Evolutionary conservation across 2,888 invertebrate species (phyloP), one percentile per base, ranked within the genome.

Genomic region (Amitus sp.): DNA sequence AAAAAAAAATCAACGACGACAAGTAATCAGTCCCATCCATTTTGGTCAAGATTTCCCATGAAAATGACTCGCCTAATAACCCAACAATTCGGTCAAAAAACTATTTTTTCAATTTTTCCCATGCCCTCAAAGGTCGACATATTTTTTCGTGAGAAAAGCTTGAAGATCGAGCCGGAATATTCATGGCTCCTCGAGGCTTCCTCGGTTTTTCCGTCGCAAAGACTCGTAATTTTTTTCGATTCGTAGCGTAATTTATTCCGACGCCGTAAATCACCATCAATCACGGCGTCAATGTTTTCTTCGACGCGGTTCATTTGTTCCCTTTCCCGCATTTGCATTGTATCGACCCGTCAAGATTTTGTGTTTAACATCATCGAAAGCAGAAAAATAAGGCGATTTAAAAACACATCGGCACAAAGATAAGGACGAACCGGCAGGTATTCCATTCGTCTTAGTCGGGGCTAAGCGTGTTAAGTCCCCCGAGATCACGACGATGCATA

Each of bases 401-500:
- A 66, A 69, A 71, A 72, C 72, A 72, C 69, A 70, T 72, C 62
- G 54, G 55, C 52, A 56, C 60, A 60, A 57, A 64, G 64, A 64
- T 64, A 64, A 64, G 60, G 50, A 60, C 63, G 67, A 66, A 58
- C 64, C 65, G 52, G 63, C 47, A 58, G 65, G 59, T 68, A 67
- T 70, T 69, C 69, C 69, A 72, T 71, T 70, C 70, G 62, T 72
- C 72, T 71, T 73, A 70, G 69, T 73, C 73, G 68, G 9, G 58
- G 47, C 65, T 64, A 60, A 67, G 67, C 72, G 68, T 66, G 67
- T 70, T 68, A 65, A 64, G 51, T 51, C 50, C 50, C 40, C 48
- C 65, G 64, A 69, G 74, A 73, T 73, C 67, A 68, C 69, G 67
- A 58, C 70, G 70, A 73, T 70, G 70, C 70, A 73, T 73, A 73